Base-by-base conservation (phyloP, 2,797 vertebrate genomes). In the Danio aesculapii region DNA sequence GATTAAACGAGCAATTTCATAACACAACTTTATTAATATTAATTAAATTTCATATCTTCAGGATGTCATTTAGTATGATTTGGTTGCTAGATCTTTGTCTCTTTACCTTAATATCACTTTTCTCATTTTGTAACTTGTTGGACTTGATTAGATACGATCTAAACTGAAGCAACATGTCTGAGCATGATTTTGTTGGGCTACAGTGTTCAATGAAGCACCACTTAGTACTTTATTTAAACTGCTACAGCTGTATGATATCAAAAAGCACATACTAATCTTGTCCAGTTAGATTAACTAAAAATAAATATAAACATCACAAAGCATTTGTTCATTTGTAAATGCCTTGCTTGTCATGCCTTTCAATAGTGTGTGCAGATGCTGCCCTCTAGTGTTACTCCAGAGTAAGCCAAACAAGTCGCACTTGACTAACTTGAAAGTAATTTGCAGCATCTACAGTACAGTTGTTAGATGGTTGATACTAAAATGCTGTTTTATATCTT, bases 311-410 rank as follows among this genome's bases (percentile, higher is more conserved):
- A 30, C 21, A 52, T 5, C 6, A 17, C 41, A 43, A 8, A 39
- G 3, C 16, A 70, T 17, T 17, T 41, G 6, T 4, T 55, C n/a
- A 12, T 2, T 55, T 55, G 17, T 8, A 12, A 41, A 16, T 30
- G 30, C n/a, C n/a, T n/a, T n/a, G 9, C 13, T 9, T 47, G 12
- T 14, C 17, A n/a, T n/a, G n/a, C 30, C 30, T 30, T 30, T 30
- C 30, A 30, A 30, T 30, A 30, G 30, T 30, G 30, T 78, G 57
- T 9, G 69, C 16, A 62, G 59, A 46, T 77, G 13, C 75, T 83
- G 68, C 82, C 84, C 17, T 72, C 85, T 77, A 68, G 75, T 80
- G 85, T 44, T 62, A 30, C 30, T 1, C 44, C 49, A 58, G 39
- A 49, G n/a, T 6, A 30, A 44, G 64, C 52, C 59, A 17, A 59